Evolutionary conservation across 2,113 vertebrate genomes (phyloP).

Genomic region (Ophiodon elongatus): DNA sequence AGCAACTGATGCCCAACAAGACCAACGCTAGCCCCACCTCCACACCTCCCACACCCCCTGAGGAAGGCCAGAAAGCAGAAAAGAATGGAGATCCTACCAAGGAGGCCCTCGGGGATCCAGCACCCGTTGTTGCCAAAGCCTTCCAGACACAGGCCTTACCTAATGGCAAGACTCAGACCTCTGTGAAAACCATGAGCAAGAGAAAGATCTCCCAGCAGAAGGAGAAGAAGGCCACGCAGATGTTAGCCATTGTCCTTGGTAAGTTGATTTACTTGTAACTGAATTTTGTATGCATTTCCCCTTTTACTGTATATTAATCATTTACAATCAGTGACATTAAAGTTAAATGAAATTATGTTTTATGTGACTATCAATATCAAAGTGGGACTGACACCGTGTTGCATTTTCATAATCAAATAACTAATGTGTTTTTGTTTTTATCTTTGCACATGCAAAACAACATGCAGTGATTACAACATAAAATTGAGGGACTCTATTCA

Average conservation of each 20-base stretch:
- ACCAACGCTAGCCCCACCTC: slow-evolving; percentile 86
- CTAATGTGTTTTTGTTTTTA: background rate
- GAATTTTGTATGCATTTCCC: no score
- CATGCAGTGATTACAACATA: background rate
- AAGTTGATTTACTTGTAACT: slow-evolving; percentile 65
- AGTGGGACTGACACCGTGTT: background rate
- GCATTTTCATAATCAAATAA: slow-evolving; percentile 3
- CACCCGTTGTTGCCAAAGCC: slow-evolving; percentile 85
- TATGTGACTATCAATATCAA: background rate
- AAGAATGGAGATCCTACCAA: slow-evolving; percentile 90
- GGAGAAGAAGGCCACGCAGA: slow-evolving; percentile 99
- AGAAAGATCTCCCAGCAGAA: slow-evolving; percentile 98
- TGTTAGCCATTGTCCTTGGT: slow-evolving; percentile 99
- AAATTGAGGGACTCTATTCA: slow-evolving; percentile 6
- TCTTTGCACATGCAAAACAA: slow-evolving; percentile 4
- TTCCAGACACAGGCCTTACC: slow-evolving; percentile 95
- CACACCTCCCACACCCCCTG: slow-evolving; percentile 77
- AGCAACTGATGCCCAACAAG: slow-evolving; percentile 85
- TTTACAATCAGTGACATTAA: background rate
- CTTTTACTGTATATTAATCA: background rate
- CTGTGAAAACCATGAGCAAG: slow-evolving; percentile 92
- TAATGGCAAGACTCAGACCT: slow-evolving; percentile 94
- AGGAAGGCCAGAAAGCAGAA: slow-evolving; percentile 86
- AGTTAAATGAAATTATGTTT: background rate
- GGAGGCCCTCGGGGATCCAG: slow-evolving; percentile 66